These are phyloP conservation scores for Temnothorax nylanderi DNA, from an alignment of 1,140 invertebrate species.

Conservation along the genomic window DNA sequence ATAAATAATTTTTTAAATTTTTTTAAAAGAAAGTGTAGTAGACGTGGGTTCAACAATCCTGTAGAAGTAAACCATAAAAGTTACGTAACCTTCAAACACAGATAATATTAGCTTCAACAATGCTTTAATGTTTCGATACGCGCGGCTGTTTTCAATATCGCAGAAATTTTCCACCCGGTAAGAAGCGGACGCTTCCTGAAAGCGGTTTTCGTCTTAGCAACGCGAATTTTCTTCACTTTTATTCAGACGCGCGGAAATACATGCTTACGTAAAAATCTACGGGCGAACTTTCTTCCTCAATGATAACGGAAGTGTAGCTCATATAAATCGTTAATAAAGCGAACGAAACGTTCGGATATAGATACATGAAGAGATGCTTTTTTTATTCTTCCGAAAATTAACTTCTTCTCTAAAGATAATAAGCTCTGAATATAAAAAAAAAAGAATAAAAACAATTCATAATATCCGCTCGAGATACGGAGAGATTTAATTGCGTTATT, in stretches of 20 bases:
- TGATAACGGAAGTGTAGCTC: not conserved
- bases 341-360: not conserved
- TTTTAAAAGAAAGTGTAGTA: not conserved
- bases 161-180: conserved; percentile 14
- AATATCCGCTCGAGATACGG: not conserved
- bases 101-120: not conserved
- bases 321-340: conserved; percentile 4
- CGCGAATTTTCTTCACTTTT: conserved; percentile 16
- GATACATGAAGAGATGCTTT: not conserved
- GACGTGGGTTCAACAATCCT: not conserved
- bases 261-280: conserved; percentile 7
- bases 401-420: not conserved
- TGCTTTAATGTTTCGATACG: conserved; percentile 14
- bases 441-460: not conserved
- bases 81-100: not conserved
- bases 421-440: not conserved
- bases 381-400: not conserved
- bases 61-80: not conserved
- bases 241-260: conserved; percentile 10
- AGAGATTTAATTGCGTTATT: not conserved
- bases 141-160: conserved; percentile 3
- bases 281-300: conserved; percentile 17
- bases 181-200: conserved; percentile 20
- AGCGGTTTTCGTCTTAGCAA: conserved; percentile 14
- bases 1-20: not conserved